Percentiles rank a stretch among this genome's conserved stretches.
These are phyloP conservation scores for Sesia bembeciformis DNA, from an alignment of 2,888 invertebrate genomes.

Conservation along the genomic window DNA sequence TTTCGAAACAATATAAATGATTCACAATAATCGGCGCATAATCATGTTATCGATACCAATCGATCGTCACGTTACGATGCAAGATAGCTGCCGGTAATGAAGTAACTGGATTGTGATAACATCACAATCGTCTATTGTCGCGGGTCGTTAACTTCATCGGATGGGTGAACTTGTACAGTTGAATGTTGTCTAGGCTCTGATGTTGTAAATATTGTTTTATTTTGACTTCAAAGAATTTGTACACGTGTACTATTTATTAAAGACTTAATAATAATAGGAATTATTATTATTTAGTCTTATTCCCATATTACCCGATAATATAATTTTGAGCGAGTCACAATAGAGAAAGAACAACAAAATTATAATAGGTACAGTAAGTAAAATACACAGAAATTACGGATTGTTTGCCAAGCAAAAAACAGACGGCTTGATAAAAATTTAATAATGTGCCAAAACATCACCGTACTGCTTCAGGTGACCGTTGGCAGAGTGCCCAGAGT, in stretches of 20 bases:
- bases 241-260: no score
- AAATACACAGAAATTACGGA: not conserved
- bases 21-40: slow-evolving; percentile 27
- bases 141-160: slow-evolving; percentile 21
- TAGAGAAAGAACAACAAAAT: no score
- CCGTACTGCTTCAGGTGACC: slow-evolving; percentile 54
- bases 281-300: no score
- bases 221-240: no score
- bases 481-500: slow-evolving; percentile 58
- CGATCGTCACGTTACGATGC: slow-evolving; percentile 24
- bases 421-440: slow-evolving; percentile 39
- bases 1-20: slow-evolving; percentile 34
- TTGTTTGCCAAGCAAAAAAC: slow-evolving; percentile 16
- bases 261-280: no score
- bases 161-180: slow-evolving; percentile 6
- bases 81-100: slow-evolving; percentile 23
- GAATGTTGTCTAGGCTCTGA: not conserved
- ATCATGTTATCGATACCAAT: slow-evolving; percentile 23
- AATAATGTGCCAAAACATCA: slow-evolving; percentile 61
- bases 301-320: no score
- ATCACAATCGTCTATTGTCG: slow-evolving; percentile 30
- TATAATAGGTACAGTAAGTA: no score
- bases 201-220: not conserved
- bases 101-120: slow-evolving; percentile 22
- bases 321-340: no score